Evolutionary conservation across 2,113 vertebrate genomes (phyloP), one percentile per base, ranked within the genome.

Genomic region (Amblyopsis rosae): DNA sequence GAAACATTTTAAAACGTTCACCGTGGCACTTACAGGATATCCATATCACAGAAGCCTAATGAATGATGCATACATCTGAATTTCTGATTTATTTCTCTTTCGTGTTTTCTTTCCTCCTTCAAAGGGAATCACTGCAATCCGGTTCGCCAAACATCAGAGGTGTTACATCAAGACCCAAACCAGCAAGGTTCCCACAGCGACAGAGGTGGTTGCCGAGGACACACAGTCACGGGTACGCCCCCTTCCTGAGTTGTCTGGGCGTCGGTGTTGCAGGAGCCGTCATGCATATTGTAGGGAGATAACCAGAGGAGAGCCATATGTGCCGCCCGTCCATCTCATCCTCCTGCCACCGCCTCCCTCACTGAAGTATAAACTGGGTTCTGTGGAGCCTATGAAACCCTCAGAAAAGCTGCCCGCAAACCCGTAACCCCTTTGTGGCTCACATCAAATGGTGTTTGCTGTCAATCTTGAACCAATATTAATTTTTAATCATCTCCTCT

Each of bases 371-470:
- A 91, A 90, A 82, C 85, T 77, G 63, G 75, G 79, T 83, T 87
- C 85, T 89, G 80, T 77, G 76, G 84, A 82, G 89, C 75, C 80
- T 77, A 72, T 82, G 89, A 89, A 90, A 89, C 84, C n/a, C 50
- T 84, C 88, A 82, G 87, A 90, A 26, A 85, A 86, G 82, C 79
- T 87, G 77, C 79, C 83, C 83, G 79, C 88, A 88, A 91, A 79
- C 87, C 87, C 82, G 51, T 56, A 84, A 83, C 83, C 77, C 86
- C 88, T 90, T 91, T 91, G 90, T 92, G 91, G 89, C 82, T 88
- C 84, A 92, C 91, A 92, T 93, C 89, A 92, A 93, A 91, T 91
- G 72, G 85, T 91, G 90, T 90, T 92, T 91, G 89, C 92, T 86
- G 89, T 93, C 92, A 93, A 90, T 93, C 91, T 89, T 79, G 69